A percentile compares a stretch with the other conserved stretches of the same genome.
Evolutionary conservation across 2,888 invertebrate species (phyloP).

Genomic region (Lucinisca nassula): DNA sequence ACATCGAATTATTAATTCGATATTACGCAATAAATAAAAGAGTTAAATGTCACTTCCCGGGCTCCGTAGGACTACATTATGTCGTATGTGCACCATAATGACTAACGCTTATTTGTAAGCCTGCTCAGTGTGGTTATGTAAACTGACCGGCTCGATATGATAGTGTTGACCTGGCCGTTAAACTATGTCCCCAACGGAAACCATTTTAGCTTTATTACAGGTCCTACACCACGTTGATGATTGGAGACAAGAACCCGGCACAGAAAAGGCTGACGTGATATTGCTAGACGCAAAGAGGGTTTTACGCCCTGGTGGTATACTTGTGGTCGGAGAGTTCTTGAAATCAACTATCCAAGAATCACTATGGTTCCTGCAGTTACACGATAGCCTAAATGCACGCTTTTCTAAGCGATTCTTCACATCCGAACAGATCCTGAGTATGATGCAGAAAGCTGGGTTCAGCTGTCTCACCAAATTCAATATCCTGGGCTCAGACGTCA

Average conservation of each 20-base stretch:
- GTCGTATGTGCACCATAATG: no score
- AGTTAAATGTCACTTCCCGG: no score
- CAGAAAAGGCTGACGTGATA: neutral
- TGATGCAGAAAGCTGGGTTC: neutral
- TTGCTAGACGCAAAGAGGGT: slow-evolving; percentile 21
- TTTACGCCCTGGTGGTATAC: slow-evolving; percentile 1
- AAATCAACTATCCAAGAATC: neutral
- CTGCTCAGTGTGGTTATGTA: no score
- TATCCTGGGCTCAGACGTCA: neutral
- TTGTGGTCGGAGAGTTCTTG: slow-evolving; percentile 11
- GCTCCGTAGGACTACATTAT: no score
- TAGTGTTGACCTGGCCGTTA: no score
- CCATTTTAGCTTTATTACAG: neutral
- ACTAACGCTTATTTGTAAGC: no score
- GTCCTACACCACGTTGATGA: slow-evolving; percentile 35
- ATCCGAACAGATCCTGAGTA: neutral
- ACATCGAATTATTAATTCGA: no score
- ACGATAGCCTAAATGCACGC: neutral
- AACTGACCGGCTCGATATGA: no score
- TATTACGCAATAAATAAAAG: no score
- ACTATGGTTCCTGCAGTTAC: slow-evolving; percentile 22
- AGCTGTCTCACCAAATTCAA: slow-evolving; percentile 22
- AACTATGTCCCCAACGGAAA: no score
- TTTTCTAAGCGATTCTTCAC: neutral
- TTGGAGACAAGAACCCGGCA: neutral